phyloP scores from a whole-genome alignment of 2,797 vertebrate genomes.

The Leucoraja ocellata region DNA sequence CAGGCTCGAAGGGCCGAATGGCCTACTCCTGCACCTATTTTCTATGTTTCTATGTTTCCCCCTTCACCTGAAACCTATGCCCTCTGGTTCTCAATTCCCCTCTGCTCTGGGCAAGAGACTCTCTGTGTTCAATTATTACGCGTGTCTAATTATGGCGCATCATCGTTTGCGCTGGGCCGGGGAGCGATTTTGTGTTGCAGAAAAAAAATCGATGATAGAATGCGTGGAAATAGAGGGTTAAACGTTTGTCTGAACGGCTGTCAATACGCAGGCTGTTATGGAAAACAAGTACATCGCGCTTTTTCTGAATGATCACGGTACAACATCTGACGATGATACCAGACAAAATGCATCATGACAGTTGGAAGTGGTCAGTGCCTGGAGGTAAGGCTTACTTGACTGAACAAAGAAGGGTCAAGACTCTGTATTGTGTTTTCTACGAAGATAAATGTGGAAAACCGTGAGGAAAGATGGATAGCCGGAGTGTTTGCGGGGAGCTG shows the following conservation, averaged over 20 bases:
- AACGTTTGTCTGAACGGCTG: not conserved
- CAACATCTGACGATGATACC: not conserved
- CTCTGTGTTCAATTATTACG: too few relatives aligned
- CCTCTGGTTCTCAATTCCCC: too few relatives aligned
- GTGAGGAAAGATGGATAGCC: not conserved
- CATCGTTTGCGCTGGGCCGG: too few relatives aligned
- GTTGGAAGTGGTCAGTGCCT: not conserved
- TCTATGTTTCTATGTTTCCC: too few relatives aligned
- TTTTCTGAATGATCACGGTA: not conserved
- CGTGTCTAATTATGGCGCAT: too few relatives aligned
- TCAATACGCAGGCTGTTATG: not conserved
- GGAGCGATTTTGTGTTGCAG: too few relatives aligned
- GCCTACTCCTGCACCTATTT: too few relatives aligned
- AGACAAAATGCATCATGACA: not conserved
- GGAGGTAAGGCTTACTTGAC: conserved; percentile 7
- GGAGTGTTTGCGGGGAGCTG: not conserved
- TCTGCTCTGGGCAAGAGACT: too few relatives aligned
- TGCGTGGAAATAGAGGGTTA: not conserved
- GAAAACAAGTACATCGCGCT: not conserved
- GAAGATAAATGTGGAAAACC: not conserved
- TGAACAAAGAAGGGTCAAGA: conserved; percentile 26
- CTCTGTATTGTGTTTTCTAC: not conserved
- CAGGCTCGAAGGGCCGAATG: too few relatives aligned
- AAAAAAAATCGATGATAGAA: not conserved
- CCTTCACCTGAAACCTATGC: too few relatives aligned